Evolutionary conservation across 2,113 vertebrate species (phyloP), one percentile per base, ranked within the genome.

Genomic region (human (Homo sapiens)): DNA sequence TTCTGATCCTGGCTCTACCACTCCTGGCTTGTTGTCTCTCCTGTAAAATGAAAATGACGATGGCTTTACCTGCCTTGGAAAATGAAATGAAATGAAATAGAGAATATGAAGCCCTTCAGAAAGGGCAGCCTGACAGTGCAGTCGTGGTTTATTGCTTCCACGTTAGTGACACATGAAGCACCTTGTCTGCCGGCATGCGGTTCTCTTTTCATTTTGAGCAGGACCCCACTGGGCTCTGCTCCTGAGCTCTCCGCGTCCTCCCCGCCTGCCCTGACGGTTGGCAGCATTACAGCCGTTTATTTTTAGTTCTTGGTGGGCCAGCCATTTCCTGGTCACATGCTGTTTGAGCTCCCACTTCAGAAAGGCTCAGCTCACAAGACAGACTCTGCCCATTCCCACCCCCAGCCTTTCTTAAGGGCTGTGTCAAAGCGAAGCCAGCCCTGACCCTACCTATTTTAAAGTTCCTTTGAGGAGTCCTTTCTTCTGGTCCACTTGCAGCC

Each of bases 251-350:
- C 80, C 20, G 0, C 1, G 0, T 14, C 17, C 72, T 92, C 66
- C 68, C 12, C 2, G 55, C 40, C 3, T 22, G 66, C 68, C 96
- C 84, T 82, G 40, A 16, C 8, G 3, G 35, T 68, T 97, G 94
- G 95, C 95, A 45, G 43, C 50, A 61, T 3, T 59, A 9, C 70
- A 76, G 68, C 70, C n/a, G 1, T 94, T 94, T 98, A 97, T 97
- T 98, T 98, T 97, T 91, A 98, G 97, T 89, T 92, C 94, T 90
- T 83, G 89, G 93, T 79, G 89, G 93, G 97, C 93, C 95, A 48
- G 94, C 94, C 93, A 45, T 85, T 97, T 98, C 92, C 98, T 95
- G 83, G 59, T 95, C 83, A 97, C 1, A 11, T 0, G 1, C 23
- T 90, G 52, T 79, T 97, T 83, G 95, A 96, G 80, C 84, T 92